Conservation (phyloP, 2,797 vertebrate genomes). For the Melanotaenia maccullochi region DNA sequence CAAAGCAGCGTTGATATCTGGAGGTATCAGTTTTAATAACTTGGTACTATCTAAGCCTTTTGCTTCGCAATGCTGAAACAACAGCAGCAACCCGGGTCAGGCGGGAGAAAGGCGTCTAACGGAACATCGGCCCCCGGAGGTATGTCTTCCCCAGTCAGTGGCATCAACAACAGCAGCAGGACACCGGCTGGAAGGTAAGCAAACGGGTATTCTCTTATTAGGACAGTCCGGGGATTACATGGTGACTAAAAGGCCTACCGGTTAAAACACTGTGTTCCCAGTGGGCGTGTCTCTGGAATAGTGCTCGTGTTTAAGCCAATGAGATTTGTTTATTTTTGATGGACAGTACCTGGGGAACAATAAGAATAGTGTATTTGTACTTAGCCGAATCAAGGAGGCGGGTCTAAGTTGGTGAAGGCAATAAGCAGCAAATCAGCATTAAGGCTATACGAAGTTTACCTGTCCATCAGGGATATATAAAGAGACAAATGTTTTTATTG, state of each 20-base stretch:
- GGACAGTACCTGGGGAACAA: slow-evolving; percentile 58
- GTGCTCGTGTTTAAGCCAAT: slow-evolving; percentile 56
- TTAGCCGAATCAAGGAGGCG: slow-evolving; percentile 36
- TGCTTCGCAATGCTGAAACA: slow-evolving; percentile 82
- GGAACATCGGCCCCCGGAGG: slow-evolving; percentile 81
- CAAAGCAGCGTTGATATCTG: slow-evolving; percentile 40
- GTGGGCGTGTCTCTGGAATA: slow-evolving; percentile 69
- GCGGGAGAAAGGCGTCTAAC: slow-evolving; percentile 86
- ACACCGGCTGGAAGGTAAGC: slow-evolving; percentile 82
- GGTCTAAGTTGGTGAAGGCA: slow-evolving; percentile 44
- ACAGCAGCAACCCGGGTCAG: slow-evolving; percentile 83
- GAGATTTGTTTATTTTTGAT: slow-evolving; percentile 34
- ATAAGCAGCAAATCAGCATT: slow-evolving; percentile 48
- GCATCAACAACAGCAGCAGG: slow-evolving; percentile 81
- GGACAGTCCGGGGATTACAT: slow-evolving; percentile 77
- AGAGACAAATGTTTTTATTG: neutral
- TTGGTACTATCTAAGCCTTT: slow-evolving; percentile 60
- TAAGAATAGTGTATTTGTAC: slow-evolving; percentile 18
- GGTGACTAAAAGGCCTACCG: slow-evolving; percentile 83
- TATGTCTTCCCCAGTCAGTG: slow-evolving; percentile 81
- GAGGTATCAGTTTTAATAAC: slow-evolving; percentile 49
- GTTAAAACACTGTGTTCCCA: slow-evolving; percentile 71
- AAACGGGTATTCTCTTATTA: slow-evolving; percentile 5
- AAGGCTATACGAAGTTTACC: slow-evolving; percentile 57
- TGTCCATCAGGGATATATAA: slow-evolving; percentile 24